Base-by-base conservation (phyloP, 2,113 vertebrate genomes). In the Xiphorhynchus elegans region DNA sequence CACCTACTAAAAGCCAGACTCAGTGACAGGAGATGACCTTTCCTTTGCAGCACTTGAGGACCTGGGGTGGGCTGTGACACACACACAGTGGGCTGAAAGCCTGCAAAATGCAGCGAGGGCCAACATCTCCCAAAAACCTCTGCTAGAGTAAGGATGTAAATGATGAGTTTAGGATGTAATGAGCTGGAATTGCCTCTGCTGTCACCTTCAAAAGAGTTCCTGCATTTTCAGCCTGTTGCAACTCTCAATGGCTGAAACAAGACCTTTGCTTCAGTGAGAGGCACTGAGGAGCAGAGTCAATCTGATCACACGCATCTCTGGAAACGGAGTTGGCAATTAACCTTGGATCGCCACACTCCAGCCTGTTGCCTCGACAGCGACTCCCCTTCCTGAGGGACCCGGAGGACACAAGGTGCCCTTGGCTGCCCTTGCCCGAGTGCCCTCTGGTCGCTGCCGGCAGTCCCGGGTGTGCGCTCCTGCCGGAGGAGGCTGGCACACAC, bases 401-500 rank as follows among this genome's bases (percentile, higher is more conserved):
- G 26, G 53, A 70, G 59, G 31, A 9, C 1, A 0, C 4, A 21
- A 3, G 4, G 58, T 37, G 58, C 58, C 50, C 50, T 52, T 58
- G 55, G 20, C 0, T 2, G 6, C 35, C 31, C 21, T 20, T 8
- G 46, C 1, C 0, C 2, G 31, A 7, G 6, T 3, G 35, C 3
- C 5, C 64, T 29, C 28, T 4, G 35, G 16, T 13, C 0, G 3
- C 67, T 39, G 24, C 8, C 0, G 0, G 58, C 42, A 64, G 26
- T 20, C 14, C n/a, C 2, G 6, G 1, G 26, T 0, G 13, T 2
- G 21, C 0, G 0, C 49, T 67, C 42, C 62, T 40, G 73, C 29
- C 1, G 0, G 18, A 35, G 29, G 7, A 35, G 25, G 37, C 13
- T 28, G 62, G 37, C 23, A 37, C 81, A 67, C 1, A 2, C 39